A percentile compares a stretch with the other conserved stretches of the same genome.
phyloP scores from a whole-genome alignment of 35 echinoderm and acorn worm species.

The Stichopus chloronotus region DNA sequence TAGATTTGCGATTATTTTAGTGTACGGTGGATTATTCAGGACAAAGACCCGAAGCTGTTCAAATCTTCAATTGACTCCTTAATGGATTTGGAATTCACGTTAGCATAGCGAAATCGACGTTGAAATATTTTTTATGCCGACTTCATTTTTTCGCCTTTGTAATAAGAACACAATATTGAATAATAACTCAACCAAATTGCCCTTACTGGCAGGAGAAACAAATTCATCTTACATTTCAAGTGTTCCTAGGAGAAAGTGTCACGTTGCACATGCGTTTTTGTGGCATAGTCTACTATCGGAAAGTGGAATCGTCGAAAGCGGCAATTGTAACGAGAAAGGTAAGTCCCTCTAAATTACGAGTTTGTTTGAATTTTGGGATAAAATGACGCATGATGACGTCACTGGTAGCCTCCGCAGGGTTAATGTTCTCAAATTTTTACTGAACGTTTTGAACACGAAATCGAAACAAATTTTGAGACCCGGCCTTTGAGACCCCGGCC shows the following conservation, averaged over 20 bases:
- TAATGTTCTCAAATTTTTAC: too few relatives aligned
- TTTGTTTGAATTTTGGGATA: too few relatives aligned
- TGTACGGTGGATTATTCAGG: constrained; percentile 5
- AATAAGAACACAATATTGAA: neutral
- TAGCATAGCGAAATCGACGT: neutral
- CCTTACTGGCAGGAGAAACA: neutral
- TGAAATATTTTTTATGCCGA: neutral
- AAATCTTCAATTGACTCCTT: neutral
- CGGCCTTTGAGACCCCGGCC: too few relatives aligned
- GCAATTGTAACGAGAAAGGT: neutral
- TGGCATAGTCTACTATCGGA: neutral
- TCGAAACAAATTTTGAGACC: too few relatives aligned
- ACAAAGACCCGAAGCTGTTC: neutral
- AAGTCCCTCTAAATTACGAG: neutral
- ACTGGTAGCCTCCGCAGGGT: too few relatives aligned
- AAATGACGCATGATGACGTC: too few relatives aligned
- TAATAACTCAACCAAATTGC: neutral
- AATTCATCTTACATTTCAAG: neutral
- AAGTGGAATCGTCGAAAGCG: neutral
- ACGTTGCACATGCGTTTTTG: neutral
- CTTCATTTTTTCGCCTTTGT: neutral
- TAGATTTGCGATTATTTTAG: neutral
- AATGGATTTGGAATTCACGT: neutral
- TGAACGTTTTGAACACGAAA: too few relatives aligned
- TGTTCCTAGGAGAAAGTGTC: neutral